Evolutionary conservation across 2,113 vertebrate genomes (phyloP), one percentile per base, ranked within the genome.

Genomic region (Tragelaphus strepsiceros): DNA sequence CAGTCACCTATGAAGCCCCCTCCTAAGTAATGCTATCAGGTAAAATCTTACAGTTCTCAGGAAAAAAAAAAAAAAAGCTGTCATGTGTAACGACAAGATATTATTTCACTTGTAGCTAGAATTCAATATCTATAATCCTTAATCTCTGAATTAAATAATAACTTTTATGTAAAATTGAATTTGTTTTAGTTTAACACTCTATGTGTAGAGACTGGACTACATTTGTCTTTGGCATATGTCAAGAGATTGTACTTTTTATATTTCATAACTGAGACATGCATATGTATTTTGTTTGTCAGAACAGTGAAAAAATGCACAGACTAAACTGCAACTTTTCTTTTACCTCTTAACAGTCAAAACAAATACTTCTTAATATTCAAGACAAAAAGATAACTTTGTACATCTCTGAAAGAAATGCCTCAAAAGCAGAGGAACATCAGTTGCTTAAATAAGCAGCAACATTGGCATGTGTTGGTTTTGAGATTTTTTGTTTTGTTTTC

Each of bases 321-420:
- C 24, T 87, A n/a, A 84, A 12, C 2, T 17, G 64, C n/a, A 71
- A 35, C 17, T 71, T 35, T 67, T 11, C 64, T 71, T 71, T 53
- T 74, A 83, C 11, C 6, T 83, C 12, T 54, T 54, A 24, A 83
- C 14, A 54, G 24, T 82, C 17, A 82, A 22, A 17, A 82, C 32
- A 82, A 81, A 98, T 64, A 51, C 8, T 8, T 51, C 30, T 12
- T 81, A 22, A 81, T 32, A 53, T 81, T 82, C 30, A 54, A 54
- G 80, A 82, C n/a, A 56, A 83, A 98, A 99, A 22, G 99, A 99
- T 90, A 99, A 99, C 19, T 98, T 99, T 95, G 99, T 99, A 58
- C 99, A 99, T 87, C 99, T 99, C 39, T 98, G 98, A 67, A 99
- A 99, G 98, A 99, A 99, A 39, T 99, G 99, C 35, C 98, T 99